phyloP scores from a whole-genome alignment of 2,888 invertebrate genomes.

The Orchesella flavescens region DNA sequence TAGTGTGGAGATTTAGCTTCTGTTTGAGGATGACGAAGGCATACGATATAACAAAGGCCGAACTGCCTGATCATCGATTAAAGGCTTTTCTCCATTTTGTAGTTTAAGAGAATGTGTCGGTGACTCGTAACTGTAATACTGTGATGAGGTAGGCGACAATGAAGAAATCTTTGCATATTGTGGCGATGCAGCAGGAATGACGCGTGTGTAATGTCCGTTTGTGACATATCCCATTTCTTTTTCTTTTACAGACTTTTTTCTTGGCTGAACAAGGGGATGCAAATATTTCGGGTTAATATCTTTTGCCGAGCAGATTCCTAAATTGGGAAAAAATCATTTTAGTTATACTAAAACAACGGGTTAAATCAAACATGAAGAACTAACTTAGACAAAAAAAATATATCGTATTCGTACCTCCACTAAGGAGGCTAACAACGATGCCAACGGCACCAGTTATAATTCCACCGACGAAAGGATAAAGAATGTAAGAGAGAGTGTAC shows the following conservation, averaged over 20 bases:
- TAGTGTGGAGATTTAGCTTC: no score
- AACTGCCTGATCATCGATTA: constrained; percentile 24
- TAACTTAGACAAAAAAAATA: no score
- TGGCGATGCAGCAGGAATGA: constrained; percentile 38
- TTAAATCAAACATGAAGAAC: neutral
- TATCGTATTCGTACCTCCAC: constrained; percentile 28
- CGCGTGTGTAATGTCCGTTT: neutral
- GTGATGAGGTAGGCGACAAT: constrained; percentile 30
- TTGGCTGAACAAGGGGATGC: constrained; percentile 61
- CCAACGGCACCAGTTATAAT: constrained; percentile 53
- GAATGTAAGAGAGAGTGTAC: constrained; percentile 60
- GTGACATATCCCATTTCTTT: constrained; percentile 48
- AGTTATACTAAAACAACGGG: no score
- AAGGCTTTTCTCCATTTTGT: neutral
- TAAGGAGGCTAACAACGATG: constrained; percentile 47
- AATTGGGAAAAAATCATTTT: constrained; percentile 4
- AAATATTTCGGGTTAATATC: constrained; percentile 64
- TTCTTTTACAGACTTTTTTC: neutral
- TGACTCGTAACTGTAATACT: constrained; percentile 44
- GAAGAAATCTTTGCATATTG: constrained; percentile 51
- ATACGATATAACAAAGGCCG: constrained; percentile 64
- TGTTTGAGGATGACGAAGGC: constrained; percentile 38
- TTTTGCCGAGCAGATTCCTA: constrained; percentile 52
- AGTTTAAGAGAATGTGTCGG: constrained; percentile 8
- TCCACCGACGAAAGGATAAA: constrained; percentile 64